phyloP scores from a whole-genome alignment of 2,113 vertebrate genomes.

The Cyprinodon tularosa region DNA sequence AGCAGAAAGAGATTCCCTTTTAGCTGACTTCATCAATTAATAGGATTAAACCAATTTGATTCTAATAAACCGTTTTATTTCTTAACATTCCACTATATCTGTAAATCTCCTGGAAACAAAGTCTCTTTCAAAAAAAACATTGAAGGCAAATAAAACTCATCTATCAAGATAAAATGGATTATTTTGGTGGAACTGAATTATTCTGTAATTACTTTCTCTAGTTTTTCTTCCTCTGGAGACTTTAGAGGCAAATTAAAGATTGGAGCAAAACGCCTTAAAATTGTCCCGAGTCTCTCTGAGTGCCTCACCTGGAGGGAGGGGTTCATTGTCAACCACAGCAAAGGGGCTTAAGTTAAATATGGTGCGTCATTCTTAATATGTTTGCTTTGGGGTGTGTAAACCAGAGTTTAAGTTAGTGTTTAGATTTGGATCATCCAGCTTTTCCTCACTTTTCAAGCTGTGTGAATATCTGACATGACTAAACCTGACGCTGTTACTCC shows the following conservation, averaged over 20 bases:
- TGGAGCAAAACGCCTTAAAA: not conserved
- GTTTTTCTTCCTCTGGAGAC: not conserved
- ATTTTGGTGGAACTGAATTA: not conserved
- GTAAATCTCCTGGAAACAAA: too few relatives aligned
- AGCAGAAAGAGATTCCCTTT: too few relatives aligned
- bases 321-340: constrained; percentile 40
- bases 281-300: not conserved
- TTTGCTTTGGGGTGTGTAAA: constrained; percentile 61
- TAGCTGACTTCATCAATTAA: too few relatives aligned
- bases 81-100: too few relatives aligned
- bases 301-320: constrained; percentile 36
- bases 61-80: too few relatives aligned
- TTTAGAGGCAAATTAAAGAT: not conserved
- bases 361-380: constrained; percentile 33
- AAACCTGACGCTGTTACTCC: not conserved
- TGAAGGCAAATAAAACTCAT: too few relatives aligned
- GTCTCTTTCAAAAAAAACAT: too few relatives aligned
- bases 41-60: too few relatives aligned
- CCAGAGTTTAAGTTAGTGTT: constrained; percentile 40
- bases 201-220: not conserved
- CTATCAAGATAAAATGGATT: not conserved
- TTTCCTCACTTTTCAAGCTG: constrained; percentile 32
- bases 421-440: constrained; percentile 32
- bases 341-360: constrained; percentile 27
- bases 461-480: constrained; percentile 37